phyloP scores from a whole-genome alignment of 30 jellyfish, hydroid and myxozoan species.

The Pseudorhiza aurosa region DNA sequence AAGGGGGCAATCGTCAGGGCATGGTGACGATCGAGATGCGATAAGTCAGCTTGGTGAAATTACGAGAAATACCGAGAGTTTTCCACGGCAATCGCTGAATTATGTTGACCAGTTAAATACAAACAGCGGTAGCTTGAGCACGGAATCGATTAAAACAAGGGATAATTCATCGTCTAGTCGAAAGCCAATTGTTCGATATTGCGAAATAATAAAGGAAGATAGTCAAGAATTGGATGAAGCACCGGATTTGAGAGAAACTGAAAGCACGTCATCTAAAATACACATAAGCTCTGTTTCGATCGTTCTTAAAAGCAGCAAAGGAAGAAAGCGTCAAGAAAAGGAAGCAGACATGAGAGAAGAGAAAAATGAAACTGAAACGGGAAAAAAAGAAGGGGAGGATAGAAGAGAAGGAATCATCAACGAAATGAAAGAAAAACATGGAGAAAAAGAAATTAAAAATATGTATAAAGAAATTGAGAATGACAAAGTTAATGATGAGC shows the following conservation, averaged over 20 bases:
- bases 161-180: not conserved
- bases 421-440: not conserved
- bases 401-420: not conserved
- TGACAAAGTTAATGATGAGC: not conserved
- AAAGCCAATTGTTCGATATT: constrained; percentile 28
- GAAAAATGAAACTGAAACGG: not conserved
- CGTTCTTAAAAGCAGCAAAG: constrained; percentile 15
- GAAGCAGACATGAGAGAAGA: not conserved
- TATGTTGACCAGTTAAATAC: no score
- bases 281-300: constrained; percentile 54
- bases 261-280: not conserved
- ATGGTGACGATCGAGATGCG: no score
- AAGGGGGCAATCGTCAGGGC: not conserved
- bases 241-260: not conserved
- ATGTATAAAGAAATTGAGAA: not conserved
- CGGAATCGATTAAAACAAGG: not conserved
- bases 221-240: constrained; percentile 44
- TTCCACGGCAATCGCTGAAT: not conserved
- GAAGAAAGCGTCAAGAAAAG: not conserved
- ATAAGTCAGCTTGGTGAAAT: not conserved
- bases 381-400: not conserved
- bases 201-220: constrained; percentile 47
- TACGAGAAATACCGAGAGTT: not conserved
- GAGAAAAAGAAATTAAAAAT: no score
- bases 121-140: no score